Evolutionary conservation across 2,113 vertebrate genomes (phyloP), one percentile per base, ranked within the genome.

Genomic region (Myotis lucifugus): DNA sequence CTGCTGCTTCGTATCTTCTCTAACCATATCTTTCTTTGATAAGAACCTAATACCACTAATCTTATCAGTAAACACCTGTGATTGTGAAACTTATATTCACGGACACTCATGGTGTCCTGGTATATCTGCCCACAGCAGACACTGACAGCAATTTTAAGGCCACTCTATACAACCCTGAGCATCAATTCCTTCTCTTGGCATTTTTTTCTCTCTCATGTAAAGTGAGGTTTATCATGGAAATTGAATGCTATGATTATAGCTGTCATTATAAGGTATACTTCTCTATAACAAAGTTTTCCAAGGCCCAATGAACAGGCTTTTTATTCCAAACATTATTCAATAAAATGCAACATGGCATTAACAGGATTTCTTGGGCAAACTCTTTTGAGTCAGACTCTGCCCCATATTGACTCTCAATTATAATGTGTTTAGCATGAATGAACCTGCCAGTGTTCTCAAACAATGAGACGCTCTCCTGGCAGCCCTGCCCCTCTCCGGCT

Each of bases 321-420:
- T 92, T 85, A 90, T 95, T 91, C 79, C 61, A 72, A 81, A 85
- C n/a, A 61, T 52, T 42, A 7, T 42, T 42, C 96, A 94, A 87
- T 94, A 93, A 94, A 95, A 93, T 94, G 56, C 17, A 93, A 19
- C 32, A 32, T 34, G 84, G 87, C 52, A 25, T 93, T 83, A 77
- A 37, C 87, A 87, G 66, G 56, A 48, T 84, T 90, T 88, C 81
- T 74, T 79, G 70, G 52, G 46, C 72, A 85, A 96, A 73, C 25
- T 19, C 21, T 76, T 79, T 19, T 67, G 64, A 91, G 59, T 95
- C 48, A 70, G 64, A 66, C 23, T 74, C 40, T 74, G 67, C n/a
- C 85, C 64, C 1, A 2, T 81, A 86, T 93, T 32, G 90, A 93
- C 94, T 95, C 70, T 83, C 93, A 87, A 17, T 91, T 91, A 84